Conservation (phyloP, 2,797 vertebrate genomes). For the Ispidina lecontei region DNA sequence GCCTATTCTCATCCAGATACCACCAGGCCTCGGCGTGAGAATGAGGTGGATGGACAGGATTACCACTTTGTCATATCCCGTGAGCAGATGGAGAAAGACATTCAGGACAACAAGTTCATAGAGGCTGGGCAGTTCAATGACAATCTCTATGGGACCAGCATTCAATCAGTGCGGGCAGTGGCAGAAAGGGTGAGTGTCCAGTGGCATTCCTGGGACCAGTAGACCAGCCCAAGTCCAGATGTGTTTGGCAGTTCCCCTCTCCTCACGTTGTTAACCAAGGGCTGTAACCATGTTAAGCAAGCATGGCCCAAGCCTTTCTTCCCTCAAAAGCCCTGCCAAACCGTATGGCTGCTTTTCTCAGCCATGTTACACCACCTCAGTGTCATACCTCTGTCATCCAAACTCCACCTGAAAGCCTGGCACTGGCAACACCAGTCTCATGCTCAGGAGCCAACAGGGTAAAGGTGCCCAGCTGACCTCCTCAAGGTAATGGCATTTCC, state of each 20-base stretch:
- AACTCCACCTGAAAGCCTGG: not conserved
- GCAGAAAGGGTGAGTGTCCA: conserved; percentile 88
- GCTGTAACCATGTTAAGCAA: not conserved
- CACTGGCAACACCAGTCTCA: not conserved
- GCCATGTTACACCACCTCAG: not conserved
- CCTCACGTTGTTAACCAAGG: rapidly evolving
- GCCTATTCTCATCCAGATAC: conserved; percentile 83
- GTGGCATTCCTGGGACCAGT: rapidly evolving
- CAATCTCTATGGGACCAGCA: conserved; percentile 97
- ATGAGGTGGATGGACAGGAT: conserved; percentile 96
- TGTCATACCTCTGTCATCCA: not conserved
- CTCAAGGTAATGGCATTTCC: rapidly evolving
- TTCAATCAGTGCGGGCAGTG: conserved; percentile 96
- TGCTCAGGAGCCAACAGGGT: not conserved
- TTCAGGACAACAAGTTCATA: conserved; percentile 99
- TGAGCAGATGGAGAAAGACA: conserved; percentile 99
- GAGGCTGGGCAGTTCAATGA: conserved; percentile 99
- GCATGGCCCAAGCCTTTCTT: rapidly evolving
- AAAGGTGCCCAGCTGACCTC: not conserved
- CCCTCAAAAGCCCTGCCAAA: not conserved
- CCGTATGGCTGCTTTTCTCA: not conserved
- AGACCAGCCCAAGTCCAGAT: rapidly evolving
- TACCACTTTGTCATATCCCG: conserved; percentile 96
- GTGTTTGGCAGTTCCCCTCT: rapidly evolving
- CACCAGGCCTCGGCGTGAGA: conserved; percentile 92